phyloP scores from a whole-genome alignment of 64 coral and sea anemone genomes.

The Dendronephthya gigantea region DNA sequence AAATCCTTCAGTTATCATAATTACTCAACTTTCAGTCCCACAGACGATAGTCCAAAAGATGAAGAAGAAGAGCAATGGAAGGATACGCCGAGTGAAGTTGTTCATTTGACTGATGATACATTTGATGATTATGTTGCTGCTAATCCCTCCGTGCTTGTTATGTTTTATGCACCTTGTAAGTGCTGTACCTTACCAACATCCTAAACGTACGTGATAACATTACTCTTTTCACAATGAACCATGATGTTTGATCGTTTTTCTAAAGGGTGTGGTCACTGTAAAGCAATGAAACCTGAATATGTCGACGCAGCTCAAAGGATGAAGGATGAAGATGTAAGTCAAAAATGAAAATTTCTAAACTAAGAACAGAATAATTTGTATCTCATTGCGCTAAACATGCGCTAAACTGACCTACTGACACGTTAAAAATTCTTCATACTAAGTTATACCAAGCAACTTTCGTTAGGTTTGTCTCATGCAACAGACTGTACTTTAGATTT shows the following conservation, averaged over 20 bases:
- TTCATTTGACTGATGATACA: conserved; percentile 67
- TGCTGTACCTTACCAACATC: background rate
- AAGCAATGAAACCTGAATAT: conserved; percentile 96
- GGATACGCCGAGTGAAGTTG: conserved; percentile 72
- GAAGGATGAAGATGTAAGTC: conserved; percentile 82
- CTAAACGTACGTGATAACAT: too few relatives aligned
- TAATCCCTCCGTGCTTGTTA: conserved; percentile 85
- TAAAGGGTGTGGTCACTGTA: conserved; percentile 98
- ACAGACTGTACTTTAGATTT: conserved; percentile 22
- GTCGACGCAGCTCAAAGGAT: conserved; percentile 73
- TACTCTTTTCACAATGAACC: too few relatives aligned
- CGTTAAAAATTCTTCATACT: too few relatives aligned
- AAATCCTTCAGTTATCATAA: too few relatives aligned
- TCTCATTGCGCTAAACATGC: too few relatives aligned
- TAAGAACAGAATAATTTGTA: too few relatives aligned
- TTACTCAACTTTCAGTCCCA: conserved; percentile 42
- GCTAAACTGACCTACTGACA: background rate
- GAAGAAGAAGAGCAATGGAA: conserved; percentile 79
- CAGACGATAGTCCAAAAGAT: conserved; percentile 40
- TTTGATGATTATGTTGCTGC: conserved; percentile 81
- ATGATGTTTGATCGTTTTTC: background rate
- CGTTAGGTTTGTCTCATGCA: background rate
- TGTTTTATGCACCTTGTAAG: conserved; percentile 99
- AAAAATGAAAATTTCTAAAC: background rate
- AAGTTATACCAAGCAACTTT: background rate